These are phyloP conservation scores for Thamnophis elegans DNA, from an alignment of 2,797 vertebrate genomes.

Conservation along the genomic window DNA sequence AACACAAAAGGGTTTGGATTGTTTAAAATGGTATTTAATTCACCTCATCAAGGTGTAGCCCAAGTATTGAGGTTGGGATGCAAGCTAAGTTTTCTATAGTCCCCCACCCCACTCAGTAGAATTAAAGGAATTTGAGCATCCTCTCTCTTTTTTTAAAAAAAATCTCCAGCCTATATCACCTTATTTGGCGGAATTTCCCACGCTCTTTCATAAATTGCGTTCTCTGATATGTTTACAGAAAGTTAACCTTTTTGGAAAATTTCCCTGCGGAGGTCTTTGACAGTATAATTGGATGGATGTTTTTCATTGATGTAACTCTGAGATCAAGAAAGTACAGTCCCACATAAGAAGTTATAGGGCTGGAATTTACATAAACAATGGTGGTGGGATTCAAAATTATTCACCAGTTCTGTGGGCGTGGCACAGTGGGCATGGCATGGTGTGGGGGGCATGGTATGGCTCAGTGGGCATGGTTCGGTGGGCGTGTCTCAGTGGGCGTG, in stretches of 20 bases:
- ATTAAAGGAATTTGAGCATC: background rate
- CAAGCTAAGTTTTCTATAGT: background rate
- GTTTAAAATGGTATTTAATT: background rate
- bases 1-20: background rate
- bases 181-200: background rate
- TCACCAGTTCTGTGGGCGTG: too few species aligned
- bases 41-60: background rate
- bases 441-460: too few species aligned
- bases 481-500: too few species aligned
- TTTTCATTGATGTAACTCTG: background rate
- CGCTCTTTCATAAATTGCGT: background rate
- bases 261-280: background rate
- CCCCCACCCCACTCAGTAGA: background rate
- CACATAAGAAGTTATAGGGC: background rate
- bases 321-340: background rate
- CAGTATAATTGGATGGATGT: background rate
- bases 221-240: background rate
- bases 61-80: too few species aligned
- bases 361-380: background rate
- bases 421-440: too few species aligned
- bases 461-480: too few species aligned
- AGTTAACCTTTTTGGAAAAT: background rate
- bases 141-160: background rate
- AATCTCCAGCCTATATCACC: background rate
- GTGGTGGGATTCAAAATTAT: too few species aligned